These are phyloP conservation scores for Drosophila sturtevanti DNA, from an alignment of 1,140 invertebrate species.

Conservation along the genomic window DNA sequence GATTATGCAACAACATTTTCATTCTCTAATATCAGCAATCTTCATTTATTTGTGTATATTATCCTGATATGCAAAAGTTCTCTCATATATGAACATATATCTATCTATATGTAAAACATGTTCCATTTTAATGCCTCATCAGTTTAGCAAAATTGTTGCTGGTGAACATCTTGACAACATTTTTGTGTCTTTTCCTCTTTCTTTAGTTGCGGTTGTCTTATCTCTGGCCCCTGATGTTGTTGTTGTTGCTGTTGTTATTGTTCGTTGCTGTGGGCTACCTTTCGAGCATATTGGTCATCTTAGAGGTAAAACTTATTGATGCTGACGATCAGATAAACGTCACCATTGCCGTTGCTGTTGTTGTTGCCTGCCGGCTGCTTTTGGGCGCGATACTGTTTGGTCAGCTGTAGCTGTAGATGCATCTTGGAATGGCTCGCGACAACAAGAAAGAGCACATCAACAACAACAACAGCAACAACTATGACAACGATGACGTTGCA, in stretches of 20 bases:
- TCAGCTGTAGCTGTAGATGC: slow-evolving; percentile 30
- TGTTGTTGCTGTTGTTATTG: slow-evolving; percentile 1
- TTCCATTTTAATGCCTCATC: slow-evolving; percentile 11
- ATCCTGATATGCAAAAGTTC: neutral
- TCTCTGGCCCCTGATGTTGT: too few relatives aligned
- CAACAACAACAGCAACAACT: slow-evolving; percentile 48
- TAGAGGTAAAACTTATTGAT: slow-evolving; percentile 49
- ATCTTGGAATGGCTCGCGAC: slow-evolving; percentile 47
- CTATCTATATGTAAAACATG: slow-evolving; percentile 5
- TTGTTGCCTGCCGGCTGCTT: slow-evolving; percentile 2
- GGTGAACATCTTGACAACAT: slow-evolving; percentile 11
- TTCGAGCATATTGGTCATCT: slow-evolving; percentile 39
- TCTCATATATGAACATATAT: neutral
- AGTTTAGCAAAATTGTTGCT: slow-evolving; percentile 7
- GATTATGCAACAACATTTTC: neutral
- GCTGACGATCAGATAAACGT: slow-evolving; percentile 50
- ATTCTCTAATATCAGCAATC: neutral
- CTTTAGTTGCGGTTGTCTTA: slow-evolving; percentile 8
- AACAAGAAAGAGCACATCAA: slow-evolving; percentile 29
- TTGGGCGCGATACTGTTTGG: slow-evolving; percentile 4
- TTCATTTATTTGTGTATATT: neutral
- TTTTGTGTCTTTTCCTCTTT: neutral
- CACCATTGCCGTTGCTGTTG: slow-evolving; percentile 19
- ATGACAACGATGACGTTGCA: slow-evolving; percentile 51
- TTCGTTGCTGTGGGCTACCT: slow-evolving; percentile 12